Percentiles rank a stretch among this genome's conserved stretches.
Conservation (phyloP, 2,888 invertebrate species). For the Neocrepidodera transversa region DNA sequence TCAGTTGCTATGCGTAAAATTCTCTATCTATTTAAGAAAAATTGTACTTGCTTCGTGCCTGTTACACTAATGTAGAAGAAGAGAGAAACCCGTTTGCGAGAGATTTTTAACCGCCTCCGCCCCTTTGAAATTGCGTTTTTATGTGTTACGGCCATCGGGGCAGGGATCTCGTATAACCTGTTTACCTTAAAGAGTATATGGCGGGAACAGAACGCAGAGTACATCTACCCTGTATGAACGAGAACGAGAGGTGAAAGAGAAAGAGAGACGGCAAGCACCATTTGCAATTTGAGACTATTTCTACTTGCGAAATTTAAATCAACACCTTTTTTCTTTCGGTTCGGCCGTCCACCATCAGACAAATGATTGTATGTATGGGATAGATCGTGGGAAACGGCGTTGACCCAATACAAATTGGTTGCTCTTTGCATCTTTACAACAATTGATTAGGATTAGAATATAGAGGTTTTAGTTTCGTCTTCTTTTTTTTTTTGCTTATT, state of each 20-base stretch:
- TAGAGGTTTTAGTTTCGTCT: constrained; percentile 12
- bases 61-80: constrained; percentile 16
- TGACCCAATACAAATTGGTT: constrained; percentile 33
- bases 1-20: neutral
- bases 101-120: constrained; percentile 60
- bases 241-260: constrained; percentile 10
- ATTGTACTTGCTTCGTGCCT: neutral
- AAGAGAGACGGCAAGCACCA: constrained; percentile 35
- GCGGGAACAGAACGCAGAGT: constrained; percentile 40
- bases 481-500: neutral
- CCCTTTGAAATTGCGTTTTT: constrained; percentile 56
- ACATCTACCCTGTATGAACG: constrained; percentile 17
- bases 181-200: constrained; percentile 47
- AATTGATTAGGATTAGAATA: constrained; percentile 18
- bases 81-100: constrained; percentile 50
- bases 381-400: constrained; percentile 40
- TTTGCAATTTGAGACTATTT: constrained; percentile 51
- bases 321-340: constrained; percentile 47
- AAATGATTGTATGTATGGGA: constrained; percentile 30
- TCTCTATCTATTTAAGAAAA: no score
- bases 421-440: constrained; percentile 21
- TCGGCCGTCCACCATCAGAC: constrained; percentile 32
- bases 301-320: constrained; percentile 52
- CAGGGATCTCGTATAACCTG: constrained; percentile 58
- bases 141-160: constrained; percentile 44